Percentiles rank a stretch among this genome's conserved stretches.
phyloP scores from a whole-genome alignment of 2,888 invertebrate genomes.

The Isoperla grammatica region DNA sequence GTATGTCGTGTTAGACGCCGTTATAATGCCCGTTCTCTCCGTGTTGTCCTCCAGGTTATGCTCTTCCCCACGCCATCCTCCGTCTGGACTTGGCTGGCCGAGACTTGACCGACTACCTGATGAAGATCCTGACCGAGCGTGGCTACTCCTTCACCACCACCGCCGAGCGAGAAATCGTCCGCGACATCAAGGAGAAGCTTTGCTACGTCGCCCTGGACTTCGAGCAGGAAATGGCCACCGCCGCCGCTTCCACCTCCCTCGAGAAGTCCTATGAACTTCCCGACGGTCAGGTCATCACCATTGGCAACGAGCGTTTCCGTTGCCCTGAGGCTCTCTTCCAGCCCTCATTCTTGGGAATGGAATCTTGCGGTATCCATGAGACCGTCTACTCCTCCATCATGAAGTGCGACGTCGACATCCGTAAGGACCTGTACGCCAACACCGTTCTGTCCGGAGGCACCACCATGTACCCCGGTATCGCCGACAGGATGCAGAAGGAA shows the following conservation, averaged over 20 bases:
- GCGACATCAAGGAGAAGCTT: constrained; percentile 89
- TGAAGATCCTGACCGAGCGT: constrained; percentile 95
- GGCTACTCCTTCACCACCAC: constrained; percentile 92
- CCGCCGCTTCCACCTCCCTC: constrained; percentile 81
- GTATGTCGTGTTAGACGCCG: too few relatives aligned
- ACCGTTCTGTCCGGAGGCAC: constrained; percentile 86
- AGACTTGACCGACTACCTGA: constrained; percentile 94
- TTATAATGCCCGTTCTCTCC: too few relatives aligned
- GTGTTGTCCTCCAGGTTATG: constrained; percentile 49
- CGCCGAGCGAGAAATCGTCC: constrained; percentile 89
- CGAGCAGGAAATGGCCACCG: constrained; percentile 89
- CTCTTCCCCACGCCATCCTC: constrained; percentile 92
- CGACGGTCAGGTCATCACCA: constrained; percentile 88
- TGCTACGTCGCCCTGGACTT: constrained; percentile 86
- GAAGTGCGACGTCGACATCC: constrained; percentile 95
- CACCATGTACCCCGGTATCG: constrained; percentile 86
- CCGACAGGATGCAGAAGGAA: constrained; percentile 87
- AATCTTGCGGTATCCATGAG: constrained; percentile 89
- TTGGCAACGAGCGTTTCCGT: constrained; percentile 88
- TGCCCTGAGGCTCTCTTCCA: constrained; percentile 69
- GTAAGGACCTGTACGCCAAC: constrained; percentile 91
- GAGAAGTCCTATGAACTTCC: constrained; percentile 90
- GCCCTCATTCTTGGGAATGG: constrained; percentile 72
- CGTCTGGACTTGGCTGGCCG: constrained; percentile 95
- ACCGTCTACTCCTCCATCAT: constrained; percentile 96